Evolutionary conservation across 2,797 vertebrate species (phyloP).

Genomic region (Thaleichthys pacificus): DNA sequence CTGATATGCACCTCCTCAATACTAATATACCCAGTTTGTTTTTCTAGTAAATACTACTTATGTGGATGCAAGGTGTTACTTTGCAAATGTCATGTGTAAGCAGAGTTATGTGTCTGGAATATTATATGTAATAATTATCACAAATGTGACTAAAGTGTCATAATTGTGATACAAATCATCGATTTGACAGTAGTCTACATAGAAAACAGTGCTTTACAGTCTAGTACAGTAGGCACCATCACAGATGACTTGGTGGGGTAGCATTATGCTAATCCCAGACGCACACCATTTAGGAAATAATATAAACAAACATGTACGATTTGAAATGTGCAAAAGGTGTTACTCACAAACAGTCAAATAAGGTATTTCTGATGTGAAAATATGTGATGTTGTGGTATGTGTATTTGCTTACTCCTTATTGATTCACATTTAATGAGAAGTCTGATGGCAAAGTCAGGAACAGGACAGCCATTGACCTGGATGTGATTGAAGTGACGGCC

Average conservation of each 20-base stretch:
- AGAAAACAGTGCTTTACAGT: neutral
- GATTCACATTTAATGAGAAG: conserved; percentile 70
- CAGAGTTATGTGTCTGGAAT: neutral
- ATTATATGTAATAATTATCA: too few species aligned
- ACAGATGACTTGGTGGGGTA: neutral
- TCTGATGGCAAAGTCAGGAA: conserved; percentile 63
- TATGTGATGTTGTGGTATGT: conserved; percentile 56
- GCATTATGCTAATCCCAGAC: neutral
- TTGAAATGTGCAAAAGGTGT: conserved; percentile 43
- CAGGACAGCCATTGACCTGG: conserved; percentile 69
- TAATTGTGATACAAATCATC: neutral
- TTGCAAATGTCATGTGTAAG: neutral
- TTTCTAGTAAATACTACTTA: neutral
- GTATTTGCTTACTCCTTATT: conserved; percentile 68
- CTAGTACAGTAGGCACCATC: neutral
- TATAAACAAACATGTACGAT: conserved; percentile 21
- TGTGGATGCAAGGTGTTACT: neutral
- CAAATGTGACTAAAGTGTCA: conserved; percentile 2
- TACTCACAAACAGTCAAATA: conserved; percentile 39
- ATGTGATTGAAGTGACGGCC: conserved; percentile 75
- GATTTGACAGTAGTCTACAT: too few species aligned
- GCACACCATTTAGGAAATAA: conserved; percentile 5
- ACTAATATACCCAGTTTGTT: neutral
- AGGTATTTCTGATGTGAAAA: conserved; percentile 60
- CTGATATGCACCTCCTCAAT: neutral